Percentiles rank a stretch among this genome's conserved stretches.
These are phyloP conservation scores for Furnarius figulus DNA, from an alignment of 2,113 vertebrate genomes.

Conservation along the genomic window DNA sequence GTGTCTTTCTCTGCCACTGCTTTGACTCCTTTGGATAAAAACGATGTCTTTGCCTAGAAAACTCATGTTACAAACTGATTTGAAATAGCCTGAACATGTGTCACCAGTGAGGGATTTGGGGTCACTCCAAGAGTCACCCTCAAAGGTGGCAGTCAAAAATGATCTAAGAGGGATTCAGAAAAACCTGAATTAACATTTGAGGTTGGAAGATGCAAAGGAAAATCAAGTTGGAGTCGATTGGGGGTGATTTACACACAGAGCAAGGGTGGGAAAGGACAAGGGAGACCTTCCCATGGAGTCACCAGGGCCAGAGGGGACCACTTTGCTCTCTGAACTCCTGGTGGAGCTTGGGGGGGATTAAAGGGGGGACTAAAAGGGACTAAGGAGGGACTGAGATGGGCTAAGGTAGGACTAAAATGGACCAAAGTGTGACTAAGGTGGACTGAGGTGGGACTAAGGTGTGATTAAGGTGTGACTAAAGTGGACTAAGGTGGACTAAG, in stretches of 20 bases:
- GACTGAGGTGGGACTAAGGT: too few species aligned
- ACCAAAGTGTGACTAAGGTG: too few species aligned
- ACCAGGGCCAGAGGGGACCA: not conserved
- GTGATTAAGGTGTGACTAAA: too few species aligned
- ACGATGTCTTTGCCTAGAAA: not conserved
- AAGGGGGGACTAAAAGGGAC: too few species aligned
- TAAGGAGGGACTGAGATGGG: too few species aligned
- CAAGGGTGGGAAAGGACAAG: not conserved
- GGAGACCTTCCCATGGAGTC: not conserved
- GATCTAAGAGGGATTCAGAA: not conserved
- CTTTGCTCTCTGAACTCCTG: not conserved
- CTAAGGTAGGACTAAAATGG: too few species aligned
- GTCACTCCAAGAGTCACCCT: not conserved
- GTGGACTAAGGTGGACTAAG: too few species aligned
- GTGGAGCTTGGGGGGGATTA: not conserved
- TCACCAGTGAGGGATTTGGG: not conserved
- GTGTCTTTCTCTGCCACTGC: not conserved
- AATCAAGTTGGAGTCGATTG: accelerated
- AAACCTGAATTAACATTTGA: not conserved
- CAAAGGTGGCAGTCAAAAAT: not conserved
- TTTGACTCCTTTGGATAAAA: not conserved
- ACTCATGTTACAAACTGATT: not conserved
- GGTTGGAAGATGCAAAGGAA: not conserved
- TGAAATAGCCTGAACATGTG: not conserved
- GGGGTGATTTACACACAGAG: not conserved